These are phyloP conservation scores for Philereme transversata DNA, from an alignment of 2,888 invertebrate genomes.

Conservation along the genomic window DNA sequence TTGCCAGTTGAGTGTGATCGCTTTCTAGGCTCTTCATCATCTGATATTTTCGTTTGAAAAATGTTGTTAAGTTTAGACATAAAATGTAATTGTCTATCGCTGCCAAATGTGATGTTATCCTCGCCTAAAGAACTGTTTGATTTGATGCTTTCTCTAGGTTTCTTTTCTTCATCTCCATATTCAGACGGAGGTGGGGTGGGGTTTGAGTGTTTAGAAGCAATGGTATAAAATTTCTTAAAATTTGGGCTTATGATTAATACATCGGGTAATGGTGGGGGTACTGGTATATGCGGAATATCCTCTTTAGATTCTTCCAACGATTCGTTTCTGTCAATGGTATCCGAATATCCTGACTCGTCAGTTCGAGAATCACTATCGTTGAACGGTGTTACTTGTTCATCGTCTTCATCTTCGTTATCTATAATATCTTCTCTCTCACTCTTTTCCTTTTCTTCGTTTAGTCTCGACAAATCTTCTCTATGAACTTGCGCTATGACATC, in stretches of 20 bases:
- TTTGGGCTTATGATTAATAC: slow-evolving; percentile 57
- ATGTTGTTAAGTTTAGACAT: slow-evolving; percentile 74
- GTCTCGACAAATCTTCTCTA: slow-evolving; percentile 78
- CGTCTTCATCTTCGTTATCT: slow-evolving; percentile 45
- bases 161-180: slow-evolving; percentile 44
- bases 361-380: slow-evolving; percentile 76
- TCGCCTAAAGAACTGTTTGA: slow-evolving; percentile 61
- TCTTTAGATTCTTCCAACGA: slow-evolving; percentile 52
- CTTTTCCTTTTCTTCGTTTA: slow-evolving; percentile 70
- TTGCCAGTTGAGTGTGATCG: slow-evolving; percentile 72
- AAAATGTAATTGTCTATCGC: slow-evolving; percentile 65
- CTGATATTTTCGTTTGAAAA: slow-evolving; percentile 66
- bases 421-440: slow-evolving; percentile 42
- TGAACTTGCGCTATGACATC: slow-evolving; percentile 84
- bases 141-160: slow-evolving; percentile 57
- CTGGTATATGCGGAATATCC: slow-evolving; percentile 61
- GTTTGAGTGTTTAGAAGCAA: slow-evolving; percentile 47
- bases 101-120: slow-evolving; percentile 62
- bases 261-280: slow-evolving; percentile 73
- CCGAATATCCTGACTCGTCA: slow-evolving; percentile 78
- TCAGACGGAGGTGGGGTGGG: slow-evolving; percentile 29
- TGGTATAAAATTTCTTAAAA: slow-evolving; percentile 54
- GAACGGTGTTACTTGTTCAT: slow-evolving; percentile 65
- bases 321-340: slow-evolving; percentile 69
- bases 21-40: slow-evolving; percentile 59